A percentile compares a stretch with the other conserved stretches of the same genome.
Evolutionary conservation across 1,140 invertebrate genomes (phyloP).

Genomic region (Maniola jurtina): DNA sequence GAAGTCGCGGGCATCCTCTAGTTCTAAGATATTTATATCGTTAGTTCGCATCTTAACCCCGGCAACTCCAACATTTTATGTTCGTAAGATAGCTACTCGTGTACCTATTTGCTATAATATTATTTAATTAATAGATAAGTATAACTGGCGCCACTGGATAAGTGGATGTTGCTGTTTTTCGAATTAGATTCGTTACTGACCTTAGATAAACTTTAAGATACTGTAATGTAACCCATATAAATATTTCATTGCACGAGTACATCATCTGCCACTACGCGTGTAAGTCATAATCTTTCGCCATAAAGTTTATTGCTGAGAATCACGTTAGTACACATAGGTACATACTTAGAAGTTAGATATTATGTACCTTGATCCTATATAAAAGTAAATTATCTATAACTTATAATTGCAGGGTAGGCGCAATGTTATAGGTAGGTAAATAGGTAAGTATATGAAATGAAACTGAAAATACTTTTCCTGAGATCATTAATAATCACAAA

Average conservation of each 20-base stretch:
- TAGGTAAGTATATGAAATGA: no score
- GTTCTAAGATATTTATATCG: no score
- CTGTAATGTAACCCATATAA: slow-evolving; percentile 39
- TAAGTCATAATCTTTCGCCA: slow-evolving; percentile 27
- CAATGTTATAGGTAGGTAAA: no score
- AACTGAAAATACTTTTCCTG: no score
- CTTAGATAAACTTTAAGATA: slow-evolving; percentile 63
- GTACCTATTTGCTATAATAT: background rate
- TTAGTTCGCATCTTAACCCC: slow-evolving; percentile 8
- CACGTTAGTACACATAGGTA: background rate
- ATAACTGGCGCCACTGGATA: slow-evolving; percentile 53
- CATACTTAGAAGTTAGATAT: background rate
- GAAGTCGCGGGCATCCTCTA: no score
- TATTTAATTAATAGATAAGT: background rate
- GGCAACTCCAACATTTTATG: slow-evolving; percentile 2
- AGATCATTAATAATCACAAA: no score
- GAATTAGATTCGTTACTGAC: slow-evolving; percentile 61
- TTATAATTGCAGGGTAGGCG: no score
- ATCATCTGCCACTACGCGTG: slow-evolving; percentile 44
- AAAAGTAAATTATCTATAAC: no score
- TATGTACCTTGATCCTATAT: background rate
- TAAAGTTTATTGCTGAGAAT: slow-evolving; percentile 12
- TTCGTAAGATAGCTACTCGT: background rate
- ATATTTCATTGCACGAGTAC: slow-evolving; percentile 50
- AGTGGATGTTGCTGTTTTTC: slow-evolving; percentile 55